Evolutionary conservation across 2,888 invertebrate species (phyloP).

Genomic region (Phengaris arion): DNA sequence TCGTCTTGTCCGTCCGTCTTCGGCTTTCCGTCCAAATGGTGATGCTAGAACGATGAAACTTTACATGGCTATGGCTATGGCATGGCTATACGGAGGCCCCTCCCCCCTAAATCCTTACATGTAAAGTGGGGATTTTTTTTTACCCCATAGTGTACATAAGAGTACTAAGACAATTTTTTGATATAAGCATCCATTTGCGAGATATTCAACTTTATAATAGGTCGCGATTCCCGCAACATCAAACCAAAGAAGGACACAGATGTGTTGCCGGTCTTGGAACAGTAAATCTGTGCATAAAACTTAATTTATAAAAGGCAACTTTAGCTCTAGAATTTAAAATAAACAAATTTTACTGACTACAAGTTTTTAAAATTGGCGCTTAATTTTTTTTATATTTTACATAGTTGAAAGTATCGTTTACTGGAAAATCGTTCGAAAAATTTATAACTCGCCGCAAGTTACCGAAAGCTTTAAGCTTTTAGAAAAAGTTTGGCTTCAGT

Average conservation of each 20-base stretch:
- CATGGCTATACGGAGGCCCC: no score
- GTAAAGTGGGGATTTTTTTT: no score
- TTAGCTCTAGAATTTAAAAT: neutral
- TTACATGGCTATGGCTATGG: no score
- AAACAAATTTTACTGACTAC: neutral
- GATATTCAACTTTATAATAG: no score
- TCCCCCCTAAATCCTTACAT: no score
- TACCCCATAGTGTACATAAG: no score
- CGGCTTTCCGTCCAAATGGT: no score
- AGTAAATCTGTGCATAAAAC: neutral
- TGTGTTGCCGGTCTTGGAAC: neutral
- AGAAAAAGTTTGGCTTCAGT: neutral
- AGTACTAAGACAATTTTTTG: no score
- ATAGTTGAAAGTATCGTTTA: constrained; percentile 10
- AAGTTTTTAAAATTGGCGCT: neutral
- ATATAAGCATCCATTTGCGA: no score
- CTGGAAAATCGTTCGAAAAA: constrained; percentile 2
- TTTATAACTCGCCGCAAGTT: constrained; percentile 6
- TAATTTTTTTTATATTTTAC: constrained; percentile 1
- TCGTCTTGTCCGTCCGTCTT: no score
- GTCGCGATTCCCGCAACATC: neutral
- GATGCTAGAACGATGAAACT: no score
- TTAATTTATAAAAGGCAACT: neutral
- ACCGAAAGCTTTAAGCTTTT: constrained; percentile 17
- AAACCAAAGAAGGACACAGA: neutral